phyloP scores from a whole-genome alignment of 1,140 invertebrate genomes.

The Copidosoma floridanum region DNA sequence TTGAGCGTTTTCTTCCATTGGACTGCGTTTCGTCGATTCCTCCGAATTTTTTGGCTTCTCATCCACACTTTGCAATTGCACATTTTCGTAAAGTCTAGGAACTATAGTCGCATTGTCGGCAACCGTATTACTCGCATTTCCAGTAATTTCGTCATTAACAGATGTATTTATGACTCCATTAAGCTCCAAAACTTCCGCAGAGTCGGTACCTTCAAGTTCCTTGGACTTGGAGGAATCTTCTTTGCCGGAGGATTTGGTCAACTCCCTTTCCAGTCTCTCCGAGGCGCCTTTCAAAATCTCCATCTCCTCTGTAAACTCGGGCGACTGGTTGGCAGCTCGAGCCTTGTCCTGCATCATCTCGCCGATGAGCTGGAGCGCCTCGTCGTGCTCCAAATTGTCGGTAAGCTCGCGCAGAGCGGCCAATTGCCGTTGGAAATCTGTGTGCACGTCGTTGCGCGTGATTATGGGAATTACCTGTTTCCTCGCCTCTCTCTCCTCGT shows the following conservation, averaged over 20 bases:
- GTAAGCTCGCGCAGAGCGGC: constrained; percentile 44
- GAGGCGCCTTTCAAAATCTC: constrained; percentile 11
- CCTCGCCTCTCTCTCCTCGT: constrained; percentile 43
- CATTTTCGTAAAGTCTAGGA: too few species aligned
- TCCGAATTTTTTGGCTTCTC: too few species aligned
- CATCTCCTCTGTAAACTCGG: neutral
- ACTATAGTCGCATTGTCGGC: too few species aligned
- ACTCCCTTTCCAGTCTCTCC: constrained; percentile 6
- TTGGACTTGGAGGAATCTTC: too few species aligned
- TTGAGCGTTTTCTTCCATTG: too few species aligned
- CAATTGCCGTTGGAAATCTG: constrained; percentile 48
- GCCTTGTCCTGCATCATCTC: constrained; percentile 10
- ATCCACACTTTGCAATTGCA: too few species aligned
- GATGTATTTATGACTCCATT: too few species aligned
- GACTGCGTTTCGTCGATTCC: too few species aligned
- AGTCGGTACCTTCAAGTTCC: too few species aligned
- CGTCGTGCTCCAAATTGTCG: constrained; percentile 45
- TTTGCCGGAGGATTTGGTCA: neutral
- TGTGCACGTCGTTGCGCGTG: constrained; percentile 46
- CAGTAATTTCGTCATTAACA: neutral
- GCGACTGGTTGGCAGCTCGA: neutral
- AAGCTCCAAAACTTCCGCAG: too few species aligned
- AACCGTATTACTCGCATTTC: neutral
- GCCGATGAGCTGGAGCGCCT: constrained; percentile 28
- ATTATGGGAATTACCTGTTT: constrained; percentile 52